Evolutionary conservation across 2,888 invertebrate species (phyloP).

Genomic region (Hypolimnas misippus): DNA sequence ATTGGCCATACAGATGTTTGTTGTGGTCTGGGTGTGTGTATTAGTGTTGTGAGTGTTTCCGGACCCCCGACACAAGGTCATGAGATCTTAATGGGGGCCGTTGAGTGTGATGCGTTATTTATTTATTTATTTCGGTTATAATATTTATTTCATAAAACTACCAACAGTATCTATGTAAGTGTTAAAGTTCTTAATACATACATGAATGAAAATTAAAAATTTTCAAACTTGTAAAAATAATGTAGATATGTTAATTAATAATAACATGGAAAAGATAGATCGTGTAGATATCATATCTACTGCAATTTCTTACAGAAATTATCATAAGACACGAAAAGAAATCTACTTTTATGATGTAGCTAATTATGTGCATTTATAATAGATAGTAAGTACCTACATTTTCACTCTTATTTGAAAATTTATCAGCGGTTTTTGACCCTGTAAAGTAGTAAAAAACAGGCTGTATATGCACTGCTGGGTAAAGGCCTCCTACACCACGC

Average conservation of each 20-base stretch:
- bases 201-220: background rate
- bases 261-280: background rate
- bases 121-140: too few relatives aligned
- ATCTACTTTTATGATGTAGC: constrained; percentile 18
- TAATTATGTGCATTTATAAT: constrained; percentile 38
- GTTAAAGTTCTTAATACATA: background rate
- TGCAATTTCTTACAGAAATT: constrained; percentile 16
- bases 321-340: constrained; percentile 29
- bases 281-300: constrained; percentile 22
- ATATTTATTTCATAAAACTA: too few relatives aligned
- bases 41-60: too few relatives aligned
- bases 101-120: too few relatives aligned
- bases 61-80: too few relatives aligned
- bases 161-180: background rate
- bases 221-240: background rate
- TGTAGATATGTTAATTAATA: constrained; percentile 19
- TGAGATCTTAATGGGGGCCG: too few relatives aligned
- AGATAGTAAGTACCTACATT: background rate
- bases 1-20: too few relatives aligned
- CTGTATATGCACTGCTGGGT: too few relatives aligned
- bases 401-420: constrained; percentile 20
- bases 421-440: too few relatives aligned
- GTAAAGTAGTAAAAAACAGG: too few relatives aligned
- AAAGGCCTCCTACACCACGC: too few relatives aligned
- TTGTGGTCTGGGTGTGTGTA: too few relatives aligned